These are phyloP conservation scores for Aphrocallistes beatrix DNA, from an alignment of 37 sponge, comb jelly and placozoan genomes.

Conservation along the genomic window DNA sequence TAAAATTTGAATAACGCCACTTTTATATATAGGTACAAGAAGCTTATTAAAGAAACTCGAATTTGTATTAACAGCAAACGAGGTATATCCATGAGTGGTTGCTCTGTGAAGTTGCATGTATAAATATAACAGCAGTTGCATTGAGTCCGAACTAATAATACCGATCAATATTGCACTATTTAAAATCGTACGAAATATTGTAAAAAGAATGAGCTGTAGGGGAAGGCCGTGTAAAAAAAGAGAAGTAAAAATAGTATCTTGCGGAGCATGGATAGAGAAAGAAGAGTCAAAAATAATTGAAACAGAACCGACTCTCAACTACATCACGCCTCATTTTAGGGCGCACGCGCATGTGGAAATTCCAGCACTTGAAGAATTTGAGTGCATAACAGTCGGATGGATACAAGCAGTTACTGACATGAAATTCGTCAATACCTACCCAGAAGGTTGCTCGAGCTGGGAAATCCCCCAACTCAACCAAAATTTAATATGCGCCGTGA, in stretches of 20 bases:
- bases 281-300: conserved; percentile 41
- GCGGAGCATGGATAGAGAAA: conserved; percentile 42
- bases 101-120: neutral
- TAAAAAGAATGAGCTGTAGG: neutral
- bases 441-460: conserved; percentile 68
- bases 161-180: neutral
- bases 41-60: neutral
- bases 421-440: conserved; percentile 67
- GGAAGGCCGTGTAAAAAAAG: neutral
- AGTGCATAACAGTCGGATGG: conserved; percentile 68
- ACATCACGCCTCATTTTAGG: conserved; percentile 69
- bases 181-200: neutral
- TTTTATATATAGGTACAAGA: neutral
- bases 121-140: neutral
- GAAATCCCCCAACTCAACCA: conserved; percentile 66
- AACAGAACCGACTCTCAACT: conserved; percentile 58
- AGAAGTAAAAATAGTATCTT: conserved; percentile 32
- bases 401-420: conserved; percentile 73
- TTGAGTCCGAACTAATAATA: neutral
- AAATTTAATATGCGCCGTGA: conserved; percentile 42
- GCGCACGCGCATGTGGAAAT: conserved; percentile 61
- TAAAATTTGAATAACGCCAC: too few relatives aligned
- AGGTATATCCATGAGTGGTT: neutral
- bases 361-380: conserved; percentile 44
- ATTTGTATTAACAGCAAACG: neutral